Evolutionary conservation across 2,113 vertebrate species (phyloP).

Genomic region (Cinclus cinclus): DNA sequence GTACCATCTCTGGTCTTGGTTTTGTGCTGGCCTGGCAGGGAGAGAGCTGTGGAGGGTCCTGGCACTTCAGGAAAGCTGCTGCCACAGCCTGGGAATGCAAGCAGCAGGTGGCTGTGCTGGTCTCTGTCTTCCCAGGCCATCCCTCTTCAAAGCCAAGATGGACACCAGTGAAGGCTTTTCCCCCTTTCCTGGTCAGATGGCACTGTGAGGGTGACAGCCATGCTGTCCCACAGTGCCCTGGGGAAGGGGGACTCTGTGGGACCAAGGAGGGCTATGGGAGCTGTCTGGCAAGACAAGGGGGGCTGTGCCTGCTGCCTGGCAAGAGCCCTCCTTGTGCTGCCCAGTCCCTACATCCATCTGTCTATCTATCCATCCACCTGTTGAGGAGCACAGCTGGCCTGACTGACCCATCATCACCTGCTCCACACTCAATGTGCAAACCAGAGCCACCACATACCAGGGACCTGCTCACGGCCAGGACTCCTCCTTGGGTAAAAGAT

Average conservation of each 20-base stretch:
- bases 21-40: not conserved
- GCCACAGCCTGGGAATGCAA: not conserved
- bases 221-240: rapidly evolving
- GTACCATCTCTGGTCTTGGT: not conserved
- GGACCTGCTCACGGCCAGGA: rapidly evolving
- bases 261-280: not conserved
- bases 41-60: not conserved
- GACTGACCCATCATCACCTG: rapidly evolving
- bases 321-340: not conserved
- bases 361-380: not conserved
- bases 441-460: not conserved
- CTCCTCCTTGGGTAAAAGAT: not conserved
- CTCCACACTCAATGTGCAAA: not conserved
- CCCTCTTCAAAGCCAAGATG: not conserved
- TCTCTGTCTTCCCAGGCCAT: not conserved
- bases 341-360: rapidly evolving
- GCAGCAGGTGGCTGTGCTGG: not conserved
- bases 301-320: not conserved
- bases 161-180: not conserved
- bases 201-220: not conserved
- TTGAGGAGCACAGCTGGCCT: rapidly evolving
- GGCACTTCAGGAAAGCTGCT: not conserved
- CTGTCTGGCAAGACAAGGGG: not conserved
- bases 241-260: not conserved
- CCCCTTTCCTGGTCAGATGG: not conserved